Base-by-base conservation (phyloP, 64 coral and sea anemone genomes). In the Cladopsammia gracilis region DNA sequence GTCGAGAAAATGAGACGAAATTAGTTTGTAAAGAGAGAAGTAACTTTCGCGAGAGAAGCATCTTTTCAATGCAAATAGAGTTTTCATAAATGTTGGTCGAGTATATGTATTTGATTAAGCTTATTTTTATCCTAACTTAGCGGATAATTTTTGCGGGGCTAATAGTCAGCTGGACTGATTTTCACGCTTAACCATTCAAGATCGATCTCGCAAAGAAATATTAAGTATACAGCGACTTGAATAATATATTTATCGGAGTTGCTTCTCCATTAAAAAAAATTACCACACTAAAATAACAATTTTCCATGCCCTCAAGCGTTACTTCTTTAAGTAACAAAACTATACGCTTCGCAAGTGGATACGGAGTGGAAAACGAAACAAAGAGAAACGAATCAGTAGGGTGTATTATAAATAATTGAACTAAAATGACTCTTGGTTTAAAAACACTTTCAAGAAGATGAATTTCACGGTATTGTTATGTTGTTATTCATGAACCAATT, bases 371-470 rank as follows among this genome's bases (percentile, higher is more conserved):
- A 75, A 75, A 75, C 9, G 72, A 49, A 42, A 56, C 14, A 49
- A 75, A 75, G 5, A 26, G 44, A 44, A 56, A 56, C 53, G 12
- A 10, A 56, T 12, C 46, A 15, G 7, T 70, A 25, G 67, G 16
- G 72, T 48, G 14, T 75, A 75, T 16, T 18, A 49, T 75, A 15
- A 75, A 75, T 75, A 49, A 75, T 75, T 75, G 0, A 75, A 75
- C 14, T 48, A 42, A 75, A 48, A 75, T 48, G 43, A 75, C 72
- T 75, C 45, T 43, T 7, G 18, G 70, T 72, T 12, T 12, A 25
- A 43, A 49, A 75, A 49, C 46, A 48, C 72, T 75, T 75, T 75
- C 46, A 75, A 7, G 7, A 69, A 69, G 20, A 69, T 24, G 65
- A 0, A 24, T 25, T 69, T 34, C 2, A 69, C 7, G 20, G 65